A percentile compares a stretch with the other conserved stretches of the same genome.
phyloP scores from a whole-genome alignment of 2,797 vertebrate species.

The Tenualosa thibaudeaui region DNA sequence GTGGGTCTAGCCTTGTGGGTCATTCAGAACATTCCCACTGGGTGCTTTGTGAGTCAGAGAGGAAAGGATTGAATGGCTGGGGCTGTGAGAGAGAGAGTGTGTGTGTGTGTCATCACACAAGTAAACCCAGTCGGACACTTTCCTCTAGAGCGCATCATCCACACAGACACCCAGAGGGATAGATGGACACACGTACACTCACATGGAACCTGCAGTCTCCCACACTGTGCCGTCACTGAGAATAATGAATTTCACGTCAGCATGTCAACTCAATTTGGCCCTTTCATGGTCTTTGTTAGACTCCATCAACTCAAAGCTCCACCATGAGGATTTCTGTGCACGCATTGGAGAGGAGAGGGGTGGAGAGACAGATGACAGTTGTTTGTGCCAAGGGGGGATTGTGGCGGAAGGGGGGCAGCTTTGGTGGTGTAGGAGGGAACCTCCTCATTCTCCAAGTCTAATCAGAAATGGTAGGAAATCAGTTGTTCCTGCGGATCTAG shows the following conservation, averaged over 20 bases:
- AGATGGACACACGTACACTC: neutral
- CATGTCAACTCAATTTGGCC: conserved; percentile 70
- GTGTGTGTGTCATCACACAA: neutral
- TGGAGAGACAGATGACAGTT: conserved; percentile 38
- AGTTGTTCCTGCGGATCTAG: neutral
- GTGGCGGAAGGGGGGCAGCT: neutral
- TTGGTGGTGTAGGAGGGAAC: conserved; percentile 3
- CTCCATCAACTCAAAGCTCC: conserved; percentile 67
- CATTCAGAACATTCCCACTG: conserved; percentile 56
- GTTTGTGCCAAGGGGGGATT: conserved; percentile 28
- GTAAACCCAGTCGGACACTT: conserved; percentile 13
- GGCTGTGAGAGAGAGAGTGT: neutral
- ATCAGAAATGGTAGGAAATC: conserved; percentile 2
- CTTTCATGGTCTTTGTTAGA: conserved; percentile 62
- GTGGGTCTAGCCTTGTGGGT: neutral
- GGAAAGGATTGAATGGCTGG: neutral
- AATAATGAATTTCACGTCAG: conserved; percentile 68
- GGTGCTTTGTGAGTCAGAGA: conserved; percentile 32
- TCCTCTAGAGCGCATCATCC: conserved; percentile 18
- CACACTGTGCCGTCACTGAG: conserved; percentile 61
- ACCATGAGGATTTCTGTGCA: conserved; percentile 66
- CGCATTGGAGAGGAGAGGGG: too few relatives aligned
- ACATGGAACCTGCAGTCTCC: conserved; percentile 24
- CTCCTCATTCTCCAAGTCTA: neutral
- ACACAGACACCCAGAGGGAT: neutral